Evolutionary conservation across 2,888 invertebrate species (phyloP).

Genomic region (Lasioglossum leucozonium): DNA sequence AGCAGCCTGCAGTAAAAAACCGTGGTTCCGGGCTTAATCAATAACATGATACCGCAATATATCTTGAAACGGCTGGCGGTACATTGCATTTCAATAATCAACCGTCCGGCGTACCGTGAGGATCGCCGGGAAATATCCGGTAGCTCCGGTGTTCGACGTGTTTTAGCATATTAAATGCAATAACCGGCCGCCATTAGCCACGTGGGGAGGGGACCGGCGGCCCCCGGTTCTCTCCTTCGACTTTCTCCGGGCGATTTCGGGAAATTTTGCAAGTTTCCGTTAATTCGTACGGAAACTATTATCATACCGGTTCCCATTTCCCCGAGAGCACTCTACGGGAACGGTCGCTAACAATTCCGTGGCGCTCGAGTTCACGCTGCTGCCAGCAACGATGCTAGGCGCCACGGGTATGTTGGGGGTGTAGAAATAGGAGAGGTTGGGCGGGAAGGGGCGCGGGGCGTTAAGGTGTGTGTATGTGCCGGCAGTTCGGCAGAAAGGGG

Average conservation of each 20-base stretch:
- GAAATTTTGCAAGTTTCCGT: slow-evolving; percentile 61
- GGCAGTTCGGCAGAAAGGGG: slow-evolving; percentile 32
- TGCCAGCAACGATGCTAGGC: slow-evolving; percentile 4
- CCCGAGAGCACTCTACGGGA: slow-evolving; percentile 17
- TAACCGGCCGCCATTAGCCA: slow-evolving; percentile 22
- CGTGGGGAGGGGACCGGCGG: not conserved
- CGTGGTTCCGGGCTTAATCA: slow-evolving; percentile 33
- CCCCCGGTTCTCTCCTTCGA: not conserved
- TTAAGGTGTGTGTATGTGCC: slow-evolving; percentile 16
- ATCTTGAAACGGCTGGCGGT: slow-evolving; percentile 22
- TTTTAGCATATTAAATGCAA: slow-evolving; percentile 51
- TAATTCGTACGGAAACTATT: slow-evolving; percentile 62
- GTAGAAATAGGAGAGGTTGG: not conserved
- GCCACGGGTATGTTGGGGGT: not conserved
- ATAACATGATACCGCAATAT: slow-evolving; percentile 38
- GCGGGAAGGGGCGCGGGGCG: not conserved
- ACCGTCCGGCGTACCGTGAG: not conserved
- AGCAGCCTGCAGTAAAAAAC: not conserved
- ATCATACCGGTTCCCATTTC: slow-evolving; percentile 28
- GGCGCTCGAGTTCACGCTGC: slow-evolving; percentile 16
- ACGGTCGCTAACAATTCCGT: slow-evolving; percentile 55
- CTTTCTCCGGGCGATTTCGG: slow-evolving; percentile 51
- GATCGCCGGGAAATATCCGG: slow-evolving; percentile 22
- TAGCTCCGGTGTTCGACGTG: not conserved
- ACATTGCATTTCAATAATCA: slow-evolving; percentile 38